Evolutionary conservation across 2,888 invertebrate species (phyloP).

Genomic region (Ecliptopera silaceata): DNA sequence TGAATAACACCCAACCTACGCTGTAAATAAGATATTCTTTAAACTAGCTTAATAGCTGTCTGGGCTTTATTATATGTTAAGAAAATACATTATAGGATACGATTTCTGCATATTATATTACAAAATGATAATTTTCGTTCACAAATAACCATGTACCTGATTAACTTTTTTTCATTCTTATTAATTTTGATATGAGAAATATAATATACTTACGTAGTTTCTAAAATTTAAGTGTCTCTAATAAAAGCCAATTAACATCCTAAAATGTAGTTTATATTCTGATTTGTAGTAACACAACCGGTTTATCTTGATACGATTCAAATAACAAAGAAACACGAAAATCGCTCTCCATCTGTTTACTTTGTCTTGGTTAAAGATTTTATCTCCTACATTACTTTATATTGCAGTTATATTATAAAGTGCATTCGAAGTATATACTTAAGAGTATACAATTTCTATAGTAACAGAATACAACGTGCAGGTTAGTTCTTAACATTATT

Average conservation of each 20-base stretch:
- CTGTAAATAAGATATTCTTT: conserved; percentile 49
- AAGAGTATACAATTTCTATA: too few species aligned
- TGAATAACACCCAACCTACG: conserved; percentile 52
- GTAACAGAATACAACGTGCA: not conserved
- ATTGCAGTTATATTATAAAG: not conserved
- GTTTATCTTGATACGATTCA: conserved; percentile 13
- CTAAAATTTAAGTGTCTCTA: not conserved
- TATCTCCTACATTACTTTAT: not conserved
- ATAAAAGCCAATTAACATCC: conserved; percentile 22
- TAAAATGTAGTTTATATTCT: conserved; percentile 26
- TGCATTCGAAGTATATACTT: too few species aligned
- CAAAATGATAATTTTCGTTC: conserved; percentile 10
- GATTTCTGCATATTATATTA: conserved; percentile 20
- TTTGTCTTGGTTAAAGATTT: not conserved
- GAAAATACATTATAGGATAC: conserved; percentile 31
- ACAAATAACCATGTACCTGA: not conserved
- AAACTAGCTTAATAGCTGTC: conserved; percentile 38
- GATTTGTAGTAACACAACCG: conserved; percentile 19
- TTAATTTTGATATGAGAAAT: not conserved
- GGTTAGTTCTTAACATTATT: not conserved
- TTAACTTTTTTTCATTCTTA: conserved; percentile 16
- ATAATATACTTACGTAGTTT: too few species aligned
- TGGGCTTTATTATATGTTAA: conserved; percentile 34
- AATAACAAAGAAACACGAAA: conserved; percentile 3
- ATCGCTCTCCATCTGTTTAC: not conserved